Conservation (phyloP, 37 sponge, comb jelly and placozoan genomes). For the Trichoplax adhaerens region DNA sequence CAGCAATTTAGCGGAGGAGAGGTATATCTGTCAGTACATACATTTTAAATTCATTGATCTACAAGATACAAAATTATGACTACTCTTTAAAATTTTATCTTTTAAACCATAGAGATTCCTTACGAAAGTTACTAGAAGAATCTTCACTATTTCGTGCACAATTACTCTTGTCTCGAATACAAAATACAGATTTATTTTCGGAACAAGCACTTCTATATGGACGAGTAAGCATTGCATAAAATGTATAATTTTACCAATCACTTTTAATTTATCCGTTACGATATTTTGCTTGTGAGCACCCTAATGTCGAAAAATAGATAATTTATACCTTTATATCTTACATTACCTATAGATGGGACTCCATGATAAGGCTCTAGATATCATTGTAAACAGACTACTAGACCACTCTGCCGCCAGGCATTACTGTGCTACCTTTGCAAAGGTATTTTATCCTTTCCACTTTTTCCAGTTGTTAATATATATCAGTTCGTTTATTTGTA, state of each 20-base stretch:
- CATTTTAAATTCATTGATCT: background rate
- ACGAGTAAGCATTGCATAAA: slow-evolving; percentile 16
- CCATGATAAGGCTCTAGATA: slow-evolving; percentile 13
- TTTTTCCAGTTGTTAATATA: no score
- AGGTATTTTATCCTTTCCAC: background rate
- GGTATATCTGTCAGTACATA: slow-evolving; percentile 1
- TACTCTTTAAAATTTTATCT: no score
- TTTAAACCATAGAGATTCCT: slow-evolving; percentile 13
- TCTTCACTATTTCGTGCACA: slow-evolving; percentile 36
- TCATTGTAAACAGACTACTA: slow-evolving; percentile 7
- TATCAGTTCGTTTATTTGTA: no score
- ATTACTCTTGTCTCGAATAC: slow-evolving; percentile 25
- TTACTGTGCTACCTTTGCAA: slow-evolving; percentile 5
- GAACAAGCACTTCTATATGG: slow-evolving; percentile 65
- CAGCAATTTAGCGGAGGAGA: background rate
- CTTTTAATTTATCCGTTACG: no score
- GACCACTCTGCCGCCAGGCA: slow-evolving; percentile 7
- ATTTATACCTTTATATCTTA: background rate
- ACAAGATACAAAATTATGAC: slow-evolving; percentile 8
- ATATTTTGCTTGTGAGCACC: no score
- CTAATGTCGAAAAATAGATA: no score
- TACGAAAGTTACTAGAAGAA: slow-evolving; percentile 35
- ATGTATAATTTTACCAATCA: no score
- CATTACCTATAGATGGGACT: slow-evolving; percentile 20
- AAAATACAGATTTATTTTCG: slow-evolving; percentile 38